Evolutionary conservation across 2,797 vertebrate genomes (phyloP).

Genomic region (Enteromius anoplus): DNA sequence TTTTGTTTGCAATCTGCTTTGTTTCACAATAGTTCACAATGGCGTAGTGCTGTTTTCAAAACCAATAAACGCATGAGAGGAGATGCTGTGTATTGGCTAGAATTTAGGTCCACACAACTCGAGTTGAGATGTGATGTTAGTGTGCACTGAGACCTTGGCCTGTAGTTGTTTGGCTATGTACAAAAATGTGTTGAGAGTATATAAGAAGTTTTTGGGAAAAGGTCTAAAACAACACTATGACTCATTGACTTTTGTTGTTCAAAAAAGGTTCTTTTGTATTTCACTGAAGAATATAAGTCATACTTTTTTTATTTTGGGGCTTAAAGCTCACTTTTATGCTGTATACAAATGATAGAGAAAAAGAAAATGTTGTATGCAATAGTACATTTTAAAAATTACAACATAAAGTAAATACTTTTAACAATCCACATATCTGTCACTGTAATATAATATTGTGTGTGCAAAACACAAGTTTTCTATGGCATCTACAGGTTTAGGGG

Average conservation of each 20-base stretch:
- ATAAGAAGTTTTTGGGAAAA: not conserved
- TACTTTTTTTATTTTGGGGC: not conserved
- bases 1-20: constrained; percentile 45
- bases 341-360: not conserved
- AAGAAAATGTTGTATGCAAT: not conserved
- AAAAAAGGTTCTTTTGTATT: not conserved
- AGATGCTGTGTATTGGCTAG: constrained; percentile 14
- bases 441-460: not conserved
- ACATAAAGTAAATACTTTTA: not conserved
- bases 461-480: not conserved
- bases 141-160: not conserved
- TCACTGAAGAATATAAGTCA: not conserved
- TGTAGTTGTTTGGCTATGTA: not conserved
- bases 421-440: not conserved
- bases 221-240: not conserved
- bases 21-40: constrained; percentile 35
- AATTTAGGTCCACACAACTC: constrained; percentile 25
- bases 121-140: constrained; percentile 1
- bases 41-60: constrained; percentile 29
- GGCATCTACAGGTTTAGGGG: constrained; percentile 6
- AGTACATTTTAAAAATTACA: not conserved
- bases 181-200: not conserved
- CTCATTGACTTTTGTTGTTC: not conserved
- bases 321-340: not conserved
- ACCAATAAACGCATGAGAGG: constrained; percentile 25